Base-by-base conservation (phyloP, 1,140 invertebrate genomes). In the Lineus longissimus region DNA sequence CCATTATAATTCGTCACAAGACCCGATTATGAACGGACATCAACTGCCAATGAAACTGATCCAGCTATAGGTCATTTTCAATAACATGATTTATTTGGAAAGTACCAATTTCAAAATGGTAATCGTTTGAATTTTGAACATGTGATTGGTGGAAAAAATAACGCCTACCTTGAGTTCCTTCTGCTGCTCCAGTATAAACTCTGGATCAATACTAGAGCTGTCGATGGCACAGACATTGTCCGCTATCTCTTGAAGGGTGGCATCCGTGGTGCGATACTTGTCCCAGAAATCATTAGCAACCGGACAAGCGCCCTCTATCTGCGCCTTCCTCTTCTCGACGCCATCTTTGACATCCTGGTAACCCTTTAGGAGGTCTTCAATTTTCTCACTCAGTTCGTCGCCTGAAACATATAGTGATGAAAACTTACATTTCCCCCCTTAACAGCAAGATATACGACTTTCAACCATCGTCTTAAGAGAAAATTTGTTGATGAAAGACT, bases 221-320 rank as follows among this genome's bases (percentile, higher is more conserved):
- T 96, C 92, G 84, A 97, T 94, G 45, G 89, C 89, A 0, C 88
- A 86, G 25, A 98, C 83, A 13, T 92, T 91, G 75, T 96, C 93
- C 73, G 95, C 90, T 6, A 98, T 82, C 72, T 97, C 94, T 59
- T 90, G 88, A 17, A 99, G 81, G 1, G 90, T 90, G 2, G 87
- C 85, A 91, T 97, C 94, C 2, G 97, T 90, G n/a, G 88, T 88
- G 62, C 91, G 89, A 58, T 97, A 85, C 74, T 96, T 91, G 64
- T 91, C 88, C 93, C 94, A 97, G 89, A 98, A 98, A 55, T 88
- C 88, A 66, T 95, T 90, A 0, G 96, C 94, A 11, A 94, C 86
- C 29, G 87, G 86, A 17, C 98, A 79, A 2, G 95, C 91, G 65
- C 94, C 90, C 61, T 95, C 89, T 31, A 98, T 82, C 0, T 90